Percentiles rank a stretch among this genome's conserved stretches.
Evolutionary conservation across 2,888 invertebrate species (phyloP).

Genomic region (Athalia circularis): DNA sequence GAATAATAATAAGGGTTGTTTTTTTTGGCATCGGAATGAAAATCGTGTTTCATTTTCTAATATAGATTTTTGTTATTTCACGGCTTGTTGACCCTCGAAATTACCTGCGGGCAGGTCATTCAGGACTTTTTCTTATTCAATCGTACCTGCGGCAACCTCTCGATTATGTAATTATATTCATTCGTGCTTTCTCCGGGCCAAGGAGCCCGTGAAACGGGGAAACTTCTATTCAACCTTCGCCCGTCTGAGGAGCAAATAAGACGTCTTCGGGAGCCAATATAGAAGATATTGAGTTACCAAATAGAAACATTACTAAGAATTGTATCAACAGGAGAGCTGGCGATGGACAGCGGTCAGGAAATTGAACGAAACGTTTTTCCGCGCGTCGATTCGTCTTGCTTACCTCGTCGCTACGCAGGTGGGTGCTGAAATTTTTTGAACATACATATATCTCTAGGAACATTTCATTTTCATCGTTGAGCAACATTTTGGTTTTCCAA

Average conservation of each 20-base stretch:
- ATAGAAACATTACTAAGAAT: slow-evolving; percentile 18
- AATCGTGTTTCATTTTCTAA: slow-evolving; percentile 9
- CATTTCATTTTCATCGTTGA: background rate
- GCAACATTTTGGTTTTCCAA: background rate
- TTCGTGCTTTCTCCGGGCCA: slow-evolving; percentile 56
- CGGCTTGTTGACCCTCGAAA: slow-evolving; percentile 38
- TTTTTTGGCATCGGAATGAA: background rate
- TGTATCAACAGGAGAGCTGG: slow-evolving; percentile 12
- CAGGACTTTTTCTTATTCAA: slow-evolving; percentile 22
- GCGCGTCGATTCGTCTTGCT: slow-evolving; percentile 10
- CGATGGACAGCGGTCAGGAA: slow-evolving; percentile 28
- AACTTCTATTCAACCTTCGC: slow-evolving; percentile 48
- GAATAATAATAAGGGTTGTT: background rate
- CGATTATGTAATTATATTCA: slow-evolving; percentile 11
- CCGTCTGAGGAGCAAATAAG: slow-evolving; percentile 44
- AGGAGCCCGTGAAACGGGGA: slow-evolving; percentile 58
- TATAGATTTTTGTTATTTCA: background rate
- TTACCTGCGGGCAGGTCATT: slow-evolving; percentile 11
- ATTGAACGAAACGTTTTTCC: slow-evolving; percentile 31
- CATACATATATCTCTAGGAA: too few relatives aligned
- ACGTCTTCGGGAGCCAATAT: slow-evolving; percentile 30
- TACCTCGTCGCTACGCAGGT: slow-evolving; percentile 25
- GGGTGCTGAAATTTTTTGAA: background rate
- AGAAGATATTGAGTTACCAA: slow-evolving; percentile 29
- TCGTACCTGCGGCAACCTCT: background rate